These are phyloP conservation scores for Chaetodon auriga DNA, from an alignment of 2,113 vertebrate species.

Conservation along the genomic window DNA sequence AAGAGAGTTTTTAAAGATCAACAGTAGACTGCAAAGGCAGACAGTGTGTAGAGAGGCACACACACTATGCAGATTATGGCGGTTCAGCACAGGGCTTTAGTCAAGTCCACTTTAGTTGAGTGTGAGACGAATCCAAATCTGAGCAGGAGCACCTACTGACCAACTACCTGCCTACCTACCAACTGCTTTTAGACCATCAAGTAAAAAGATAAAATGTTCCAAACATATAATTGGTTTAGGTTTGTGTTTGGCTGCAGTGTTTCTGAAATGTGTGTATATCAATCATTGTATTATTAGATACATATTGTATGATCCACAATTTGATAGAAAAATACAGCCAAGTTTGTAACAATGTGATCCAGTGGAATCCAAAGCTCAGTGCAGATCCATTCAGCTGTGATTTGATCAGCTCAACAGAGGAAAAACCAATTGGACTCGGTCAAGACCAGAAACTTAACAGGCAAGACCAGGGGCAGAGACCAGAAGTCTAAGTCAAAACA, in stretches of 20 bases:
- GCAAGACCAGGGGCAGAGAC: not conserved
- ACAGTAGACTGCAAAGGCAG: not conserved
- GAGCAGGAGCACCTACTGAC: not conserved
- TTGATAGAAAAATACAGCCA: not conserved
- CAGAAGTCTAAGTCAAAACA: not conserved
- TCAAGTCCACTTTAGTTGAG: not conserved
- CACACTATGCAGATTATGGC: not conserved
- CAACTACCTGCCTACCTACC: no score
- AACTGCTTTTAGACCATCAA: no score
- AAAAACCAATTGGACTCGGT: not conserved
- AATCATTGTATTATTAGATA: not conserved
- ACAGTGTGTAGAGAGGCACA: conserved; percentile 1
- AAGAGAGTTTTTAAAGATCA: not conserved
- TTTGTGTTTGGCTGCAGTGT: not conserved
- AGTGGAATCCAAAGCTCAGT: not conserved
- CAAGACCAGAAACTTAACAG: conserved; percentile 2
- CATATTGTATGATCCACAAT: not conserved
- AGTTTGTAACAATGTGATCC: not conserved
- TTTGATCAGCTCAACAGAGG: not conserved
- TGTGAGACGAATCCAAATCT: not conserved
- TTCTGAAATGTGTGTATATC: not conserved
- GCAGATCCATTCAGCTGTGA: not conserved
- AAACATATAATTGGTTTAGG: no score
- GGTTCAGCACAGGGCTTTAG: not conserved
- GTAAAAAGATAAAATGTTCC: not conserved